These are phyloP conservation scores for Zaprionus capensis DNA, from an alignment of 1,140 invertebrate species.

Conservation along the genomic window DNA sequence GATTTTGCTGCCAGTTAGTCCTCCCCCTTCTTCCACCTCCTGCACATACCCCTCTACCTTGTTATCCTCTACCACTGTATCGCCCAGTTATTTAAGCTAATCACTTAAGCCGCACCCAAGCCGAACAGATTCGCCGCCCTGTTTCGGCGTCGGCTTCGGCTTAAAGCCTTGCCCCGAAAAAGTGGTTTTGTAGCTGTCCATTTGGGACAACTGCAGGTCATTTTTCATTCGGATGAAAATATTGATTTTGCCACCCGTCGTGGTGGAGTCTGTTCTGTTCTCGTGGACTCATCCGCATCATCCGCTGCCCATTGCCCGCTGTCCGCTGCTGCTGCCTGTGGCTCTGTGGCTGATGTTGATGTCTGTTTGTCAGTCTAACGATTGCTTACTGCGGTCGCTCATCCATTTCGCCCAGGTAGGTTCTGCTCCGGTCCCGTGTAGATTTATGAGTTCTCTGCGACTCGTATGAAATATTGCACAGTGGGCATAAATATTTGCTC, in stretches of 20 bases:
- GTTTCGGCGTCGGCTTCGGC: conserved; percentile 21
- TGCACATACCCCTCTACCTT: background rate
- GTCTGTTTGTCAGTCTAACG: conserved; percentile 80
- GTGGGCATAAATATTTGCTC: conserved; percentile 73
- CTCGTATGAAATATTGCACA: conserved; percentile 73
- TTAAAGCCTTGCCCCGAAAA: conserved; percentile 39
- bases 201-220: conserved; percentile 62
- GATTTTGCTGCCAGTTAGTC: background rate
- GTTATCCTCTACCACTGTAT: background rate
- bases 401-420: conserved; percentile 57
- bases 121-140: conserved; percentile 5
- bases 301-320: background rate
- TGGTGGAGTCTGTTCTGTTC: background rate
- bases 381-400: conserved; percentile 68
- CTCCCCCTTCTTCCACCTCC: background rate
- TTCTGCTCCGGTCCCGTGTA: conserved; percentile 32
- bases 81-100: conserved; percentile 62
- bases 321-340: conserved; percentile 20
- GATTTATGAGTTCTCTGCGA: conserved; percentile 71
- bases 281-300: background rate
- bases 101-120: conserved; percentile 57
- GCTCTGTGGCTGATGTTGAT: conserved; percentile 62
- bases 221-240: conserved; percentile 80
- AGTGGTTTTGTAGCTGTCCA: conserved; percentile 60
- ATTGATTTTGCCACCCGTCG: conserved; percentile 66